phyloP scores from a whole-genome alignment of 2,888 invertebrate species.

The Cremastobaeus sp. region DNA sequence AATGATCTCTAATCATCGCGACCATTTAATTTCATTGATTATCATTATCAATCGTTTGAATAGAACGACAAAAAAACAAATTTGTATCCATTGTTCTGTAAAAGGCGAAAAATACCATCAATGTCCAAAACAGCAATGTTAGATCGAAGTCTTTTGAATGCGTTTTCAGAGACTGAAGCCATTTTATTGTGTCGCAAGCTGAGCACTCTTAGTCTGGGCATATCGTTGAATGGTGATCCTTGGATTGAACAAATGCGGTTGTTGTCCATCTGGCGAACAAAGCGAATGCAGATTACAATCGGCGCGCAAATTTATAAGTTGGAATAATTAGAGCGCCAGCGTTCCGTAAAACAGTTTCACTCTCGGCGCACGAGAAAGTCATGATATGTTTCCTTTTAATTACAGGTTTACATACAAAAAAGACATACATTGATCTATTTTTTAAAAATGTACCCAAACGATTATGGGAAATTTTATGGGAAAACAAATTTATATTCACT shows the following conservation, averaged over 20 bases:
- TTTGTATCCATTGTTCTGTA: not conserved
- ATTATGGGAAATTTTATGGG: too few relatives aligned
- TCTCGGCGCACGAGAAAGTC: slow-evolving; percentile 70
- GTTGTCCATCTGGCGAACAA: slow-evolving; percentile 83
- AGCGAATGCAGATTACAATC: slow-evolving; percentile 39
- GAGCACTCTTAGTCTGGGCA: slow-evolving; percentile 90
- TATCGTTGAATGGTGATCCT: slow-evolving; percentile 89
- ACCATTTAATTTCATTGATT: not conserved
- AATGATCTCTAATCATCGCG: not conserved
- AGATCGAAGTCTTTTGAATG: slow-evolving; percentile 86
- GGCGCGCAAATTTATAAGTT: slow-evolving; percentile 26
- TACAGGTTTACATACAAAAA: not conserved
- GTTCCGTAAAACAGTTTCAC: slow-evolving; percentile 71
- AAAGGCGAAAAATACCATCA: slow-evolving; percentile 87
- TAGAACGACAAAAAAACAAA: too few relatives aligned
- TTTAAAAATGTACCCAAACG: too few relatives aligned
- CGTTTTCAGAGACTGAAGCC: slow-evolving; percentile 85
- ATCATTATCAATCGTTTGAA: not conserved
- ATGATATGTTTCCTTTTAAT: slow-evolving; percentile 1
- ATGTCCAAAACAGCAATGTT: slow-evolving; percentile 91
- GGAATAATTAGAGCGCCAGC: slow-evolving; percentile 47
- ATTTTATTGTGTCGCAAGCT: slow-evolving; percentile 88
- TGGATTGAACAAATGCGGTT: slow-evolving; percentile 89
- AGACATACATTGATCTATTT: not conserved
- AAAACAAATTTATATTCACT: too few relatives aligned